Percentiles rank a stretch among this genome's conserved stretches.
Conservation (phyloP, 2,113 vertebrate genomes). For the Smithornis capensis region DNA sequence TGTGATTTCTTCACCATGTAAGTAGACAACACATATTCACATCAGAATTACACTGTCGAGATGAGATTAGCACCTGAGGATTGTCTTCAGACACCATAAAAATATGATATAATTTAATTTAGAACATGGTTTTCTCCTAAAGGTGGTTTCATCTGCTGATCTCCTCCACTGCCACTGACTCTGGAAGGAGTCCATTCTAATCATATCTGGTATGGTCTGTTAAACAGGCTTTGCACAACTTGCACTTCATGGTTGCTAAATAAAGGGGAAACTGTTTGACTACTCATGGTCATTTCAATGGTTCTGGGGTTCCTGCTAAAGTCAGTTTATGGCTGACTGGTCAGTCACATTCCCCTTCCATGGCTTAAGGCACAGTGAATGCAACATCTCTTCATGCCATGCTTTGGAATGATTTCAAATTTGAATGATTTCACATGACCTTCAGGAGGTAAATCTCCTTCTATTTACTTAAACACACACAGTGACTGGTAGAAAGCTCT, state of each 20-base stretch:
- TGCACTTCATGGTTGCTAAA: neutral
- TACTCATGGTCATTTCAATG: neutral
- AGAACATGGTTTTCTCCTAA: neutral
- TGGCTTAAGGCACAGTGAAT: neutral
- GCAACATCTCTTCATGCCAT: neutral
- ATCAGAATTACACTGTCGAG: neutral
- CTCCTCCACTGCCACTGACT: neutral
- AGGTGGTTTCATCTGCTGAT: neutral
- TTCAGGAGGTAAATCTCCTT: neutral
- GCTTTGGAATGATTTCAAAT: neutral
- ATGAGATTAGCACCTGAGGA: neutral
- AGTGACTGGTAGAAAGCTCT: neutral
- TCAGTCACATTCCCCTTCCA: neutral
- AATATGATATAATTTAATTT: neutral
- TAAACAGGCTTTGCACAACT: neutral
- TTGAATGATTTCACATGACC: neutral
- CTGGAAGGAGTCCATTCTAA: neutral
- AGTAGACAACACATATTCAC: neutral
- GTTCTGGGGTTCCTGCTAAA: neutral
- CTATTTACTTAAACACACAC: neutral
- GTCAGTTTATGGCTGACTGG: neutral
- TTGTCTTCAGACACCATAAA: neutral
- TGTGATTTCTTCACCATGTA: neutral
- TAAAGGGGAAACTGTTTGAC: neutral
- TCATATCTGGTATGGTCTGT: neutral